Evolutionary conservation across 1,140 invertebrate genomes (phyloP), one percentile per base, ranked within the genome.

Genomic region (Notospermus geniculatus): DNA sequence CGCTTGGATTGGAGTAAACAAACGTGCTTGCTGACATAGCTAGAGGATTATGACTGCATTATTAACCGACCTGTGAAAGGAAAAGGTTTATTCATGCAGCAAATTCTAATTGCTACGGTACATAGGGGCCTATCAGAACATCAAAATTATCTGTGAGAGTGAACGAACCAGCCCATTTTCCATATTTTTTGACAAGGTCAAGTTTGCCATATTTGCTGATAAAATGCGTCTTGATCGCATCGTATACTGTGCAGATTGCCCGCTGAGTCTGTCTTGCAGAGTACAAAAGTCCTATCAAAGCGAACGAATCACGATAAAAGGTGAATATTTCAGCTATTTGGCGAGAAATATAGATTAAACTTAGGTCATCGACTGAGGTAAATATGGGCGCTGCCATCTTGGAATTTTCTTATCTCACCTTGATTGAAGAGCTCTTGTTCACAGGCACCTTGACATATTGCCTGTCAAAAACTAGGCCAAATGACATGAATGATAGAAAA

Each of bases 321-420:
- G 73, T 67, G 59, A 68, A 72, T 54, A 63, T 27, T 7, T 62
- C 23, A 11, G 63, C 55, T 45, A 74, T 69, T 67, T 79, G 70
- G 27, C 32, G 32, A 36, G 32, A 36, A 7, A 36, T 52, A 2
- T 67, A 62, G 1, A 79, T 59, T 56, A 76, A 71, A 11, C 70
- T 65, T 56, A 79, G 77, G 54, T 73, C 68, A 58, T 79, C 77
- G 45, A 77, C 65, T 19, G 66, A 69, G 45, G 71, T 73, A 70
- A 76, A 74, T 30, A 30, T 54, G 30, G 46, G 46, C n/a, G n/a
- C 46, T 27, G 25, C 5, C 46, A 50, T 50, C 25, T 50, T 27
- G 4, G 32, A 36, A n/a, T 36, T 36, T 36, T 36, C 32, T 36
- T 7, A 36, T 15, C 32, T 36, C 15, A 4, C 15, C 32, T 7